phyloP scores from a whole-genome alignment of 2,113 vertebrate genomes.

The Alexandromys fortis region DNA sequence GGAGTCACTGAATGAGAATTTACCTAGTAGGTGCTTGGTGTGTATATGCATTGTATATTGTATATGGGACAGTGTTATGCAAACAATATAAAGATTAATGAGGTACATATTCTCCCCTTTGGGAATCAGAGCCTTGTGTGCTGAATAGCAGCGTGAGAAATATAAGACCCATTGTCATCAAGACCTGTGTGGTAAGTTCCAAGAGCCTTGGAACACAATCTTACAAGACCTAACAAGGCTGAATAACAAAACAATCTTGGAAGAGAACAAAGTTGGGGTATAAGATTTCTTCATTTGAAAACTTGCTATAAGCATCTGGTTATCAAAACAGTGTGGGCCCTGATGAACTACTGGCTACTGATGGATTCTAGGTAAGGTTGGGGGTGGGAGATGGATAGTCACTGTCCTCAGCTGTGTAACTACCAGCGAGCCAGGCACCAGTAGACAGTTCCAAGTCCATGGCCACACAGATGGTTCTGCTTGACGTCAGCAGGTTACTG shows the following conservation, averaged over 20 bases:
- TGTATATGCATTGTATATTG: background rate
- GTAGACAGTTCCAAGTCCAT: background rate
- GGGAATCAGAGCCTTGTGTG: background rate
- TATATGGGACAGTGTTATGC: background rate
- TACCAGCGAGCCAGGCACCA: background rate
- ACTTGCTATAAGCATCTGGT: background rate
- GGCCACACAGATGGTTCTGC: background rate
- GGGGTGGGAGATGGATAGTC: background rate
- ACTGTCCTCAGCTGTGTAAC: background rate
- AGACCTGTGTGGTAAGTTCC: background rate
- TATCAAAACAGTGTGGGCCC: background rate
- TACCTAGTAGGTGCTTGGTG: background rate
- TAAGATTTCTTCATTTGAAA: background rate
- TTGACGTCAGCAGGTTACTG: background rate
- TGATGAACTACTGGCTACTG: background rate
- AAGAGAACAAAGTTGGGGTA: background rate
- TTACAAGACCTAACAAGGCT: background rate
- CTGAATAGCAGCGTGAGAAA: background rate
- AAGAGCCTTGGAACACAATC: background rate
- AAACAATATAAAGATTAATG: background rate
- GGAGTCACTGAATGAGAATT: background rate
- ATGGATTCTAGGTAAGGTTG: background rate
- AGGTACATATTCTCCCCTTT: background rate
- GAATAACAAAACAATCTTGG: background rate
- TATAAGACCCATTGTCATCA: background rate